Conservation (phyloP, 2,113 vertebrate species). For the Dryoscopus gambensis region DNA sequence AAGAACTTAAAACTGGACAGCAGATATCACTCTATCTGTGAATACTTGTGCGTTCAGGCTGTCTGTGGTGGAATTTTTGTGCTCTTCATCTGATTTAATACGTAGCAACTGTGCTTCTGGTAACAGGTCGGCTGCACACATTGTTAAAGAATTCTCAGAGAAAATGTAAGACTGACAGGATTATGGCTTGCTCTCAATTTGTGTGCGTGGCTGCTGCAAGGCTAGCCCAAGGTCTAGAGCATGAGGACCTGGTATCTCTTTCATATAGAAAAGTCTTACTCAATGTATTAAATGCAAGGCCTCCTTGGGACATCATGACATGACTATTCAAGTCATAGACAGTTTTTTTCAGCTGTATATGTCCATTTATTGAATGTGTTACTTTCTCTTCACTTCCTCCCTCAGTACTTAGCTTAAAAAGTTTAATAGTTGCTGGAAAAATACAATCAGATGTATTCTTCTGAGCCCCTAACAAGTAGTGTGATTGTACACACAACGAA, state of each 20-base stretch:
- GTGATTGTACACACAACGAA: neutral
- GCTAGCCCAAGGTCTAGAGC: neutral
- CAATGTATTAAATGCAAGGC: neutral
- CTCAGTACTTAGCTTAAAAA: neutral
- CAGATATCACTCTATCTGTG: neutral
- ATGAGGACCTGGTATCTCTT: neutral
- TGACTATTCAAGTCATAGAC: neutral
- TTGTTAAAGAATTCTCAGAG: neutral
- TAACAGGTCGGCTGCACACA: neutral
- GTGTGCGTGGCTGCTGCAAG: neutral
- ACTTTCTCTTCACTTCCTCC: neutral
- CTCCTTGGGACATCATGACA: neutral
- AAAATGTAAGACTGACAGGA: neutral
- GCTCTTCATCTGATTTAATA: neutral
- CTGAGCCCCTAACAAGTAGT: neutral
- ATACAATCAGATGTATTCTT: neutral
- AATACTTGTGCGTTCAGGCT: neutral
- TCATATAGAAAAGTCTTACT: neutral
- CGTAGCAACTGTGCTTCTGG: neutral
- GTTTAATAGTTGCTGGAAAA: neutral
- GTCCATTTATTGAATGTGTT: neutral
- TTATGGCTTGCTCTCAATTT: neutral
- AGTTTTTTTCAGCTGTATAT: neutral
- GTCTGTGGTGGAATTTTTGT: neutral
- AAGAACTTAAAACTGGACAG: neutral